Evolutionary conservation across 2,797 vertebrate genomes (phyloP).

Genomic region (Microctenopoma steveboyesi): DNA sequence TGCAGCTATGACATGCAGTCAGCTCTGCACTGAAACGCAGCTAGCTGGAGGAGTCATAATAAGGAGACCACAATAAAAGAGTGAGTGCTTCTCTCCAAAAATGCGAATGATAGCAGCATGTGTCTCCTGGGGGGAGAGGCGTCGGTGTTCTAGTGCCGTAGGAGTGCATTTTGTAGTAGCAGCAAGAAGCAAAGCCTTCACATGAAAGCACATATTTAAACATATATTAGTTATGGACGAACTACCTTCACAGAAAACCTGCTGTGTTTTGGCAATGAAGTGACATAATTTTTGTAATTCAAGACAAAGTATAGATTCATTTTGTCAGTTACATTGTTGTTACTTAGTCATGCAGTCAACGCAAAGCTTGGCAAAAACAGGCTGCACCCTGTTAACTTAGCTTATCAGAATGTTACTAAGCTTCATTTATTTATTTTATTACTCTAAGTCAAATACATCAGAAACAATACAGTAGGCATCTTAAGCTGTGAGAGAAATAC

Average conservation of each 20-base stretch:
- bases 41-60: slow-evolving; percentile 8
- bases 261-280: background rate
- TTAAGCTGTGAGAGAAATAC: background rate
- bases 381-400: too few species aligned
- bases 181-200: slow-evolving; percentile 15
- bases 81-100: slow-evolving; percentile 23
- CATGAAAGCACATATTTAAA: slow-evolving; percentile 21
- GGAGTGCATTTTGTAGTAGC: slow-evolving; percentile 23
- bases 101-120: slow-evolving; percentile 23
- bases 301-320: background rate
- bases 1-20: slow-evolving; percentile 49
- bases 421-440: too few species aligned
- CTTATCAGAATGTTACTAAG: too few species aligned
- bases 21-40: slow-evolving; percentile 57
- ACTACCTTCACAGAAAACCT: background rate
- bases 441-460: too few species aligned
- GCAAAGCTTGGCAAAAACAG: too few species aligned
- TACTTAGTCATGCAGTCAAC: background rate
- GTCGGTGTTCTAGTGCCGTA: slow-evolving; percentile 1
- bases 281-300: background rate
- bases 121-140: slow-evolving; percentile 32
- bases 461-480: background rate
- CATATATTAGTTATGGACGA: slow-evolving; percentile 15
- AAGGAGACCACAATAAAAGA: background rate
- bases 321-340: background rate